Evolutionary conservation across 2,113 vertebrate species (phyloP), one percentile per base, ranked within the genome.

Genomic region (Carassius carassius): DNA sequence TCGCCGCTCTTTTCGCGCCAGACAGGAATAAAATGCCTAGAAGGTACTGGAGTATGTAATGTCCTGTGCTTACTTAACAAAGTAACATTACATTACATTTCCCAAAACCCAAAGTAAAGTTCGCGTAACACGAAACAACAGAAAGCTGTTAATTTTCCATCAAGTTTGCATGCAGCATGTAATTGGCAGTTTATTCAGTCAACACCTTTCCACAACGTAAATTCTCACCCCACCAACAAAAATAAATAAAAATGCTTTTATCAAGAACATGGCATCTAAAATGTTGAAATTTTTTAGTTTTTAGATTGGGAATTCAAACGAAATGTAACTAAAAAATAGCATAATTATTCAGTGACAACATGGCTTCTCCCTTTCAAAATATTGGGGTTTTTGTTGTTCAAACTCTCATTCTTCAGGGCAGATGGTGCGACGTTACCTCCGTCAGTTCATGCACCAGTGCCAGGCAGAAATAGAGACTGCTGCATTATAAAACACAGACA

Each of bases 391-490:
- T 73, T 73, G 47, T 21, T 32, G 23, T 76, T 32, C 23, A 80
- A 80, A 49, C 60, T 9, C 67, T 9, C 67, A 35, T 23, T 74
- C 23, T 44, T 84, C 78, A 14, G 60, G 82, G 80, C 10, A 35
- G 35, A 79, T 63, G 35, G 78, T 11, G n/a, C 81, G 17, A 83
- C 44, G 82, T 89, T 69, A 84, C 16, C 23, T 72, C 78, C 69
- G 35, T 62, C 78, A n/a, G 79, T 14, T 70, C 73, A 44, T 44
- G 72, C 49, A 81, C 69, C 70, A 51, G 63, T 80, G 81, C 86
- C 86, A 69, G 72, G 87, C 87, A 81, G 78, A 83, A 89, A 76
- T 56, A 69, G 69, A 89, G 82, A 23, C 74, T 78, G 54, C 87
- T 83, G 54, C 51, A 69, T 80, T 88, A 82, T 7, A 81, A 90